Evolutionary conservation across 2,113 vertebrate species (phyloP).

Genomic region (Pogona vitticeps): DNA sequence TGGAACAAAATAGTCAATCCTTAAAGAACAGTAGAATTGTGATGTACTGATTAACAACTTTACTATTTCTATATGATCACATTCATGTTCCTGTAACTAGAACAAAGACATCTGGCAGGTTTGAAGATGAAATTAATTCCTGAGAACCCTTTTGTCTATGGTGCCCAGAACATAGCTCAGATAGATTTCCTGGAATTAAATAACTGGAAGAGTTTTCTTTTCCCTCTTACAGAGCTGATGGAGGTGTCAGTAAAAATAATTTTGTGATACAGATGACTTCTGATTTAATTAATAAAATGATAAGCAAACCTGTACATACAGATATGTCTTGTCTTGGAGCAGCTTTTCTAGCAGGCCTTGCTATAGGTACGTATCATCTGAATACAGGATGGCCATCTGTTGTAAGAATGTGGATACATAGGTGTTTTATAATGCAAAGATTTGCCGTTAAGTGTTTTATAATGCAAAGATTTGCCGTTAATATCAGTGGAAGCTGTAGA

Average conservation of each 20-base stretch:
- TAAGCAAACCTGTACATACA: constrained; percentile 78
- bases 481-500: not conserved
- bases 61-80: not conserved
- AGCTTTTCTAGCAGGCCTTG: constrained; percentile 91
- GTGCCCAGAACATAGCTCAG: not conserved
- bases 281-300: constrained; percentile 85
- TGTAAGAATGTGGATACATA: not conserved
- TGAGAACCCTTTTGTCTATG: not conserved
- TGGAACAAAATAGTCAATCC: not conserved
- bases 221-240: constrained; percentile 83
- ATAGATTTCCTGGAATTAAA: not conserved
- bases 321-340: constrained; percentile 96
- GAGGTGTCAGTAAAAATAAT: constrained; percentile 91
- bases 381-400: not conserved
- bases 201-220: constrained; percentile 24
- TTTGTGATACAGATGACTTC: constrained; percentile 97
- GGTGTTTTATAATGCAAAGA: not conserved
- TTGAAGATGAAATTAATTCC: not conserved
- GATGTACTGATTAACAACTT: not conserved
- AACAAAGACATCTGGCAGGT: not conserved
- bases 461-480: not conserved
- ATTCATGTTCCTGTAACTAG: not conserved
- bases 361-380: constrained; percentile 79
- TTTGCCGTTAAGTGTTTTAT: not conserved
- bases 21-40: not conserved